Evolutionary conservation across 37 sponge, comb jelly and placozoan species (phyloP), one percentile per base, ranked within the genome.

Genomic region (Diacarnus erythraeanus): DNA sequence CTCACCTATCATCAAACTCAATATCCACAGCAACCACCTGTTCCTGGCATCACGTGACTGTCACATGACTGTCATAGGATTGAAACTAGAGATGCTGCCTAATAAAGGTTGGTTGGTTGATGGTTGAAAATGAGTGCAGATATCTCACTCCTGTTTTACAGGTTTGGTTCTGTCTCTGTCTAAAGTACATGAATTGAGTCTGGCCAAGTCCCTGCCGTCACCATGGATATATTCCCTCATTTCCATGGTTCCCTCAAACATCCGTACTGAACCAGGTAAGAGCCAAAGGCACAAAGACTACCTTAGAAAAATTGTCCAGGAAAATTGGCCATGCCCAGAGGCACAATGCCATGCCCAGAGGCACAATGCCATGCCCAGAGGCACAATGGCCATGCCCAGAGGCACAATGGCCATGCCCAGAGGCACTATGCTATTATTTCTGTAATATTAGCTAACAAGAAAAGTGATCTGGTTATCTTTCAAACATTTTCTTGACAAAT

Each of bases 11-110:
- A 64, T 78, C 61, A 85, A 73, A 41, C 54, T 93, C 21, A 93
- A 93, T 66, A 31, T 93, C 65, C 76, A 77, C 33, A 86, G 79
- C 39, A 60, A 88, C 72, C 60, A 61, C 56, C 83, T 93, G 29
- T 17, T 88, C 2, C 26, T 93, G 54, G 77, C 83, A 17, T 77
- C 83, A 63, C 74, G 75, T 47, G 84, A 93, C 74, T 71, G 82
- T 38, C 76, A 78, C 71, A 30, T 93, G 38, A 75, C 70, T 27
- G 59, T 93, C 41, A 78, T 59, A 27, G 65, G 85, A 1, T 56
- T 93, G 34, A 61, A 33, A 26, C 0, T 35, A 44, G 44, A 63
- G 33, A 25, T 57, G 22, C 21, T 41, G 17, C 71, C 77, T 26
- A 58, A 31, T 27, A 61, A 79, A 79, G 68, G 80, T 60, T 60